Percentiles rank a stretch among this genome's conserved stretches.
phyloP scores from a whole-genome alignment of 2,888 invertebrate genomes.

The Mesoligia furuncula region DNA sequence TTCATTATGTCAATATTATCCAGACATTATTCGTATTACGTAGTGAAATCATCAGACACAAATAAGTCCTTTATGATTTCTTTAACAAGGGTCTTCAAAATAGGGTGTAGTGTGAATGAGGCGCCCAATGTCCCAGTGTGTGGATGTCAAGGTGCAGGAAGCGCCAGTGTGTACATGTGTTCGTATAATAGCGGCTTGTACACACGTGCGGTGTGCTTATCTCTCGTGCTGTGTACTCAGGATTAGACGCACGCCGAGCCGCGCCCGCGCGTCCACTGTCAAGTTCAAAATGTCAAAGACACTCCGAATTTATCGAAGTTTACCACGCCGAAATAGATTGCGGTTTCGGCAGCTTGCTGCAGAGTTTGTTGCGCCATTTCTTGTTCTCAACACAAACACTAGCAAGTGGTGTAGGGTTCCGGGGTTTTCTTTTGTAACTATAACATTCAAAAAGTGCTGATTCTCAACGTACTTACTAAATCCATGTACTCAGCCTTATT shows the following conservation, averaged over 20 bases:
- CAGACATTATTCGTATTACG: conserved; percentile 1
- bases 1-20: conserved; percentile 10
- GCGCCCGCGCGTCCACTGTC: conserved; percentile 79
- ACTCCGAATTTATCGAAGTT: conserved; percentile 72
- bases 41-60: not conserved
- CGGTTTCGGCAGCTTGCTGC: not conserved
- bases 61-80: not conserved
- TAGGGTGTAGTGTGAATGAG: conserved; percentile 42
- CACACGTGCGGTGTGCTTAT: conserved; percentile 78
- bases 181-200: conserved; percentile 64
- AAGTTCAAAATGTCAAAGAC: conserved; percentile 88
- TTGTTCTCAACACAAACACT: not conserved
- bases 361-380: not conserved
- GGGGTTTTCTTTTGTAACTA: not conserved
- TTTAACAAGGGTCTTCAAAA: not conserved
- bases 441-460: not conserved
- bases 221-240: conserved; percentile 81
- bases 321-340: conserved; percentile 14
- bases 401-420: not conserved
- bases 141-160: conserved; percentile 68
- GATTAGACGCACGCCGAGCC: conserved; percentile 73
- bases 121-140: conserved; percentile 27
- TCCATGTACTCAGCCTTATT: too few species aligned
- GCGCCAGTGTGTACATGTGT: conserved; percentile 59
- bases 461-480: too few species aligned